phyloP scores from a whole-genome alignment of 2,888 invertebrate genomes.

The Torymus aiolomorphi region DNA sequence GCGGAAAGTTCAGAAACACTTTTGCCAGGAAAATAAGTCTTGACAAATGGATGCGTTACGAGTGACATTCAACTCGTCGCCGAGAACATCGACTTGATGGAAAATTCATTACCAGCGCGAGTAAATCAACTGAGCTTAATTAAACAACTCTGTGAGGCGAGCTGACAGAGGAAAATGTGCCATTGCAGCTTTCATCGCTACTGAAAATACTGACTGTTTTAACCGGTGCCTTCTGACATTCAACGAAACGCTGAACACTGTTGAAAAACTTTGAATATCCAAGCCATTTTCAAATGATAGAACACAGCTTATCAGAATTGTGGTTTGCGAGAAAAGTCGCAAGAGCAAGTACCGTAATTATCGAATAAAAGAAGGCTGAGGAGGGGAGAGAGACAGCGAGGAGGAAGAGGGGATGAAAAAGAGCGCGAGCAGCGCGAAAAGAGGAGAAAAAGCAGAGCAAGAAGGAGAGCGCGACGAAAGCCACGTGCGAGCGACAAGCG shows the following conservation, averaged over 20 bases:
- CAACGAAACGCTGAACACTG: no score
- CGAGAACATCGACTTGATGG: conserved; percentile 21
- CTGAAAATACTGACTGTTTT: no score
- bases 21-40: conserved; percentile 23
- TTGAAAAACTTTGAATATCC: no score
- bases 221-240: neutral
- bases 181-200: no score
- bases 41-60: conserved; percentile 43
- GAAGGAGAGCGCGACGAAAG: conserved; percentile 44
- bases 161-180: neutral
- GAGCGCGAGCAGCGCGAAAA: neutral
- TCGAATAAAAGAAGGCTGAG: conserved; percentile 26
- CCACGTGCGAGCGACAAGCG: conserved; percentile 48
- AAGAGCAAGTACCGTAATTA: conserved; percentile 36
- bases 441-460: conserved; percentile 32
- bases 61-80: conserved; percentile 25
- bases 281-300: no score
- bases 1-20: conserved; percentile 30
- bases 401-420: neutral
- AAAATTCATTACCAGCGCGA: conserved; percentile 35
- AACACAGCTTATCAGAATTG: no score
- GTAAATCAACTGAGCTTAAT: conserved; percentile 38
- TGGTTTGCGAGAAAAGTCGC: neutral
- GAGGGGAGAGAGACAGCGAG: neutral
- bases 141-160: conserved; percentile 20